Evolutionary conservation across 2,888 invertebrate species (phyloP).

Genomic region (Tenthredo notha): DNA sequence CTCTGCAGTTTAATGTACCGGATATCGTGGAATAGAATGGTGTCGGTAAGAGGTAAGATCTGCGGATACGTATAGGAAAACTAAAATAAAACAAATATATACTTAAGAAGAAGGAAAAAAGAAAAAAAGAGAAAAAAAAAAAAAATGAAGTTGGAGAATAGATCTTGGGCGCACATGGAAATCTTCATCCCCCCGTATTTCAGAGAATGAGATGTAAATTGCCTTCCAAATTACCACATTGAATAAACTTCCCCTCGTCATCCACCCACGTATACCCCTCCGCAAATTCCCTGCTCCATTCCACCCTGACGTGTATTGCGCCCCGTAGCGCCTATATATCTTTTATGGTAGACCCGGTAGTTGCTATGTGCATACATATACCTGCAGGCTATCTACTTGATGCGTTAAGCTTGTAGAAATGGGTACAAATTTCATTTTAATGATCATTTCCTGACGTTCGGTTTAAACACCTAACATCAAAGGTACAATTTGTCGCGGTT

Average conservation of each 20-base stretch:
- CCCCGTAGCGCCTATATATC: conserved; percentile 21
- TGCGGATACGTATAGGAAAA: background rate
- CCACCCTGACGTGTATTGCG: conserved; percentile 31
- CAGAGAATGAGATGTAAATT: conserved; percentile 54
- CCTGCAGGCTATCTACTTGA: background rate
- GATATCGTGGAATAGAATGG: background rate
- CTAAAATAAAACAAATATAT: background rate
- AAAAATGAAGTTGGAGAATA: conserved; percentile 30
- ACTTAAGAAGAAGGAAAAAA: background rate
- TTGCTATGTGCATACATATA: conserved; percentile 12
- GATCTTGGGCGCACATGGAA: conserved; percentile 40
- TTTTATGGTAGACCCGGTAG: conserved; percentile 19
- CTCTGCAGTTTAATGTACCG: conserved; percentile 42
- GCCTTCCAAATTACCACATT: conserved; percentile 54
- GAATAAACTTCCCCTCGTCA: conserved; percentile 56
- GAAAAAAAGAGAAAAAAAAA: background rate
- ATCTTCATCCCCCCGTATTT: conserved; percentile 46
- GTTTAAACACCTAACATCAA: background rate
- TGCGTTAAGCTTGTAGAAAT: background rate
- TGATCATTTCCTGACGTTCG: conserved; percentile 23
- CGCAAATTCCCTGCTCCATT: conserved; percentile 48
- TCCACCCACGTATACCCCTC: conserved; percentile 16
- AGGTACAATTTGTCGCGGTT: background rate
- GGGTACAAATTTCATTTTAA: conserved; percentile 51
- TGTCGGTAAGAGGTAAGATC: background rate